These are phyloP conservation scores for Yponomeuta sedellus DNA, from an alignment of 2,888 invertebrate species.

Conservation along the genomic window DNA sequence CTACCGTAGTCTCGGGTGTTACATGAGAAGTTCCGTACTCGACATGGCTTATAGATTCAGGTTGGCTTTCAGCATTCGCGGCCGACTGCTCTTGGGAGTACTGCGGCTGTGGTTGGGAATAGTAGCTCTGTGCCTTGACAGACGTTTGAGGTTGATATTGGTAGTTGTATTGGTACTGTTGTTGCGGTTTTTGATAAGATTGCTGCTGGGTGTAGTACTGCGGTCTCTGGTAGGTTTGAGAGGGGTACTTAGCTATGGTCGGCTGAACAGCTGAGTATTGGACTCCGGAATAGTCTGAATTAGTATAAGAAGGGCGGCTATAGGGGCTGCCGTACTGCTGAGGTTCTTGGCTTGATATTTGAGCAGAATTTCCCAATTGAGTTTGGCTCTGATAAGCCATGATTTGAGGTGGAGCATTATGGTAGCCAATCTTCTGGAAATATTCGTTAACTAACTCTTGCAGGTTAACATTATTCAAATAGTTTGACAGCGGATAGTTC, in stretches of 20 bases:
- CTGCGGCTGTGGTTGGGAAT: conserved; percentile 44
- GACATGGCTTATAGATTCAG: conserved; percentile 27
- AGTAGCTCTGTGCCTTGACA: background rate
- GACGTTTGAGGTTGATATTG: background rate
- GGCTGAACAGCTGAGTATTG: conserved; percentile 69
- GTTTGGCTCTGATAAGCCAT: conserved; percentile 47
- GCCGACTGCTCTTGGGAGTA: conserved; percentile 47
- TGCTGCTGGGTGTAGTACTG: conserved; percentile 30
- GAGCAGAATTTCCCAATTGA: conserved; percentile 28
- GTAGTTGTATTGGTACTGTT: background rate
- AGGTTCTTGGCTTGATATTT: conserved; percentile 35
- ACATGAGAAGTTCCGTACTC: conserved; percentile 41
- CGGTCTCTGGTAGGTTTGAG: conserved; percentile 23
- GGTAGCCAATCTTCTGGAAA: conserved; percentile 61
- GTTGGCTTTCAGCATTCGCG: conserved; percentile 24
- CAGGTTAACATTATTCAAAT: conserved; percentile 73
- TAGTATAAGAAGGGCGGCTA: conserved; percentile 58
- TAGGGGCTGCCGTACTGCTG: conserved; percentile 60
- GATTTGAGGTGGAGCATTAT: conserved; percentile 58
- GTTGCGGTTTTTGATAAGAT: conserved; percentile 21
- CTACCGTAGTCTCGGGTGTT: conserved; percentile 20
- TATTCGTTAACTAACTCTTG: conserved; percentile 74
- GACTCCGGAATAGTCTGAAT: conserved; percentile 60
- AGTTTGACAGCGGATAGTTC: conserved; percentile 70
- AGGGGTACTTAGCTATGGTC: conserved; percentile 65